These are phyloP conservation scores for Chromoteleia sp. DNA, from an alignment of 2,888 invertebrate species.

Conservation along the genomic window DNA sequence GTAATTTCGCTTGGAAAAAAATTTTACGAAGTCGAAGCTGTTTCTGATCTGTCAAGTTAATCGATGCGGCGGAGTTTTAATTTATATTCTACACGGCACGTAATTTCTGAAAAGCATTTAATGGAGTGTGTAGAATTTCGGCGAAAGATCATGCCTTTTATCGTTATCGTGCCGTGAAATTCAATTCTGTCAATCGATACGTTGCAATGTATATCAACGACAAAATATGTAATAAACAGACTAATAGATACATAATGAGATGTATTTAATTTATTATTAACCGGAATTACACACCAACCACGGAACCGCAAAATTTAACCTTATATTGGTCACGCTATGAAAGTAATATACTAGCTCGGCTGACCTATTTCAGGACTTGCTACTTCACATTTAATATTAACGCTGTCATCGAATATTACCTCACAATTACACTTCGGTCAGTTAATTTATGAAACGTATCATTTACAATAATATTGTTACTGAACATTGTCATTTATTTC, in stretches of 20 bases:
- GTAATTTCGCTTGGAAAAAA: not conserved
- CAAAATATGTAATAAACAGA: slow-evolving; percentile 16
- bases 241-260: slow-evolving; percentile 21
- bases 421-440: slow-evolving; percentile 13
- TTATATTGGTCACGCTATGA: slow-evolving; percentile 34
- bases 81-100: slow-evolving; percentile 10
- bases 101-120: slow-evolving; percentile 17
- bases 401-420: slow-evolving; percentile 34
- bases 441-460: slow-evolving; percentile 4
- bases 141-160: not conserved
- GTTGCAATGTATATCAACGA: not conserved
- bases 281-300: slow-evolving; percentile 8
- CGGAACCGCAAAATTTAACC: slow-evolving; percentile 37
- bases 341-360: slow-evolving; percentile 29
- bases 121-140: not conserved
- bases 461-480: not conserved
- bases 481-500: too few species aligned
- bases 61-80: slow-evolving; percentile 21
- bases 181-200: not conserved
- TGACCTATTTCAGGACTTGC: slow-evolving; percentile 41
- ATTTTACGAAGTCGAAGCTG: slow-evolving; percentile 4
- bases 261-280: slow-evolving; percentile 39
- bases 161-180: not conserved
- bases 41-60: slow-evolving; percentile 16
- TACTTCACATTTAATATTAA: slow-evolving; percentile 36